phyloP scores from a whole-genome alignment of 92 coral and sea anemone species.

The Parazoanthus swiftii region DNA sequence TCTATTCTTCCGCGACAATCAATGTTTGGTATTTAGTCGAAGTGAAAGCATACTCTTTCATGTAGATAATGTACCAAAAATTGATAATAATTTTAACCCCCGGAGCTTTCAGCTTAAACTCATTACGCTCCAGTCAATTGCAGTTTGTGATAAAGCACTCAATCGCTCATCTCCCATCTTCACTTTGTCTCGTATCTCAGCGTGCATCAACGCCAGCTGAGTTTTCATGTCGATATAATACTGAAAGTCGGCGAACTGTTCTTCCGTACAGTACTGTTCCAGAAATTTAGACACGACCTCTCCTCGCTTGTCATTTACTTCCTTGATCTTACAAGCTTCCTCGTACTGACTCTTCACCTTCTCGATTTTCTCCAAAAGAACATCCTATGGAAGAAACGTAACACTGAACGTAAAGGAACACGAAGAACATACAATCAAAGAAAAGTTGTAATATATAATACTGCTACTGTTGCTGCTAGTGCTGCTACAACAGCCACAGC shows the following conservation, averaged over 20 bases:
- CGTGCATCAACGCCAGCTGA: constrained; percentile 94
- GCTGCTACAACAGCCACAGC: too few species aligned
- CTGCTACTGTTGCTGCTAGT: too few species aligned
- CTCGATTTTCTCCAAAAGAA: constrained; percentile 85
- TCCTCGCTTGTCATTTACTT: constrained; percentile 95
- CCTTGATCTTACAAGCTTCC: constrained; percentile 95
- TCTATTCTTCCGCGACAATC: neutral
- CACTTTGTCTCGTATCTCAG: constrained; percentile 94
- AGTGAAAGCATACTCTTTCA: neutral
- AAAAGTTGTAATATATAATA: too few species aligned
- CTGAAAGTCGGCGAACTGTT: constrained; percentile 95
- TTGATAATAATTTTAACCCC: neutral
- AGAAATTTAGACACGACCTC: constrained; percentile 89
- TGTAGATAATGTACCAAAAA: neutral
- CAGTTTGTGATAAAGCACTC: constrained; percentile 77
- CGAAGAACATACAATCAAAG: too few species aligned
- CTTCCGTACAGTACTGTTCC: constrained; percentile 87
- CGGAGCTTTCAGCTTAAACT: constrained; percentile 49
- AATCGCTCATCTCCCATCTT: constrained; percentile 96
- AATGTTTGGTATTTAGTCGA: neutral
- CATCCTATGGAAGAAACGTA: constrained; percentile 62
- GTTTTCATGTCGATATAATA: constrained; percentile 99
- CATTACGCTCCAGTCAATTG: constrained; percentile 88
- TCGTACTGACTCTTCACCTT: constrained; percentile 90
- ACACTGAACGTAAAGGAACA: too few species aligned